Conservation (phyloP, 2,113 vertebrate genomes). For the Chloropsis cyanopogon region DNA sequence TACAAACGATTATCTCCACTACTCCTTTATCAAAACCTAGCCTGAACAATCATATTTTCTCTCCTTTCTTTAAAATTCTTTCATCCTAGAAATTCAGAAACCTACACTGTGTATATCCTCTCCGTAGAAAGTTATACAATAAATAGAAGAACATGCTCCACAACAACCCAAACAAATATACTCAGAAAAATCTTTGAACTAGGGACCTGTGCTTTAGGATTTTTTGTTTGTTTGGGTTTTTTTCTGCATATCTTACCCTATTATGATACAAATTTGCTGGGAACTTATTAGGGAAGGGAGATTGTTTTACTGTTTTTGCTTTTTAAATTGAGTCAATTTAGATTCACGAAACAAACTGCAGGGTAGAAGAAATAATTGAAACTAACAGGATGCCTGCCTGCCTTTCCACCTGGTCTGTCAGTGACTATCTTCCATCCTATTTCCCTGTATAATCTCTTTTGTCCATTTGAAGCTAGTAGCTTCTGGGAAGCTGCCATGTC, state of each 20-base stretch:
- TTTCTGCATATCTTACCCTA: neutral
- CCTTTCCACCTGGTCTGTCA: neutral
- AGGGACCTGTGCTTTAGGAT: fast-evolving
- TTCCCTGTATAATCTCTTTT: neutral
- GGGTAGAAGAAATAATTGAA: neutral
- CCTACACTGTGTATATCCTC: neutral
- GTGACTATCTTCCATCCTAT: neutral
- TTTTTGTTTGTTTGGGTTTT: neutral
- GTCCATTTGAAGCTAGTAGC: neutral
- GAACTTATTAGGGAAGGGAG: neutral
- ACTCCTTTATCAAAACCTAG: neutral
- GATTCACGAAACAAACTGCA: neutral
- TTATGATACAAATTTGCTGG: neutral
- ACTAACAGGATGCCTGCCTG: neutral
- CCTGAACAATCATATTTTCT: neutral
- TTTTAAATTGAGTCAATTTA: neutral
- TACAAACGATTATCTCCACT: neutral
- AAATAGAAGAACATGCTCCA: neutral
- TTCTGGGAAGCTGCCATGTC: neutral
- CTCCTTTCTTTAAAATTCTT: neutral
- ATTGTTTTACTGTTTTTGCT: neutral
- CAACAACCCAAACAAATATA: neutral
- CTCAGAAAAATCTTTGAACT: neutral
- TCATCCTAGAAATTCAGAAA: neutral
- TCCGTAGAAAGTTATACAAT: neutral